Evolutionary conservation across 1,140 invertebrate species (phyloP).

Genomic region (Calliopsis andreniformis): DNA sequence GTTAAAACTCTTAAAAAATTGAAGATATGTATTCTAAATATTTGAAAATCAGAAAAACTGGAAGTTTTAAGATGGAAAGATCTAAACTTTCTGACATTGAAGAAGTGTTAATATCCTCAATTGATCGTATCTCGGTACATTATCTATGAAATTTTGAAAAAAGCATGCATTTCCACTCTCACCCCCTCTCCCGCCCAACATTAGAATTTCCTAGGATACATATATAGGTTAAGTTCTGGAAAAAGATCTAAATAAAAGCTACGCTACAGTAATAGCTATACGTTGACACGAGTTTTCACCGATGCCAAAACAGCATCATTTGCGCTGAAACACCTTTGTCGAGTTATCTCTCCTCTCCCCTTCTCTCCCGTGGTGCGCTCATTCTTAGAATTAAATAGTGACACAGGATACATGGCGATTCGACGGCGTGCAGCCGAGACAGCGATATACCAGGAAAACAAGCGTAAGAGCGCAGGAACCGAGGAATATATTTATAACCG

Average conservation of each 20-base stretch:
- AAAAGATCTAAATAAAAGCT: neutral
- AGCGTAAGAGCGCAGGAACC: constrained; percentile 69
- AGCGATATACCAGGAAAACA: constrained; percentile 69
- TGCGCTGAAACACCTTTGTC: constrained; percentile 37
- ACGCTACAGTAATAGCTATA: neutral
- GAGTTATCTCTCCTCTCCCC: neutral
- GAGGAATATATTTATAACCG: constrained; percentile 80
- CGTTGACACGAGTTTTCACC: constrained; percentile 34
- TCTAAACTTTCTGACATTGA: no score
- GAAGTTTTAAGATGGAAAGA: no score
- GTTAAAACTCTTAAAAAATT: no score
- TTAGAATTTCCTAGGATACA: no score
- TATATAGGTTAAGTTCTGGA: no score
- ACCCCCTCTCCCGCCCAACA: no score
- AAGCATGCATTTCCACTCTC: no score
- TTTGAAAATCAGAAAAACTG: no score
- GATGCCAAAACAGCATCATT: constrained; percentile 41
- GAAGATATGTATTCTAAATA: no score
- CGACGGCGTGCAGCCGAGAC: constrained; percentile 57
- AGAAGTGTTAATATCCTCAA: no score
- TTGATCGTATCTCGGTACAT: no score
- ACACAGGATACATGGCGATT: constrained; percentile 65
- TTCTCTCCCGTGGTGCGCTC: neutral
- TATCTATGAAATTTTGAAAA: no score
- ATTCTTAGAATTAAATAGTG: constrained; percentile 55